Evolutionary conservation across 2,888 invertebrate genomes (phyloP).

Genomic region (Empis livida): DNA sequence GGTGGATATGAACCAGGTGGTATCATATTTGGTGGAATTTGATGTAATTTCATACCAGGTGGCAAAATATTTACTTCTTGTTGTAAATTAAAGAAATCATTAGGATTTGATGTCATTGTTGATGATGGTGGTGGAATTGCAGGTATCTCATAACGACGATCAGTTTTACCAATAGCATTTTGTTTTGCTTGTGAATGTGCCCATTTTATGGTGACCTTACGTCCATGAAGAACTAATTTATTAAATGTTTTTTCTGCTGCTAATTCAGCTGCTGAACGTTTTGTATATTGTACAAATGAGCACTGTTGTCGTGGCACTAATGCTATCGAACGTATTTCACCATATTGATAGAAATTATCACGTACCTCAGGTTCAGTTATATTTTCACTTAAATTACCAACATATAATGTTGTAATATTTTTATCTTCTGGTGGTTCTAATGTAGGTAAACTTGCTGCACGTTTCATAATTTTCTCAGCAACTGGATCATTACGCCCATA

Average conservation of each 20-base stretch:
- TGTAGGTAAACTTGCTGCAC: conserved; percentile 87
- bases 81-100: conserved; percentile 50
- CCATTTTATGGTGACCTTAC: conserved; percentile 95
- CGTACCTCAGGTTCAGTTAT: conserved; percentile 83
- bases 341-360: conserved; percentile 97
- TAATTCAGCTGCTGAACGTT: conserved; percentile 76
- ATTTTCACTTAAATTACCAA: conserved; percentile 87
- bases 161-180: conserved; percentile 38
- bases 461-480: conserved; percentile 75
- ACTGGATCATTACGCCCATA: conserved; percentile 90
- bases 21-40: conserved; percentile 32
- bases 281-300: conserved; percentile 94
- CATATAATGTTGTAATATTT: conserved; percentile 90
- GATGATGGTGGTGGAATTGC: conserved; percentile 66
- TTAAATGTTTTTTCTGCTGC: conserved; percentile 95
- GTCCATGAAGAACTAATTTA: conserved; percentile 67
- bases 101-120: conserved; percentile 42
- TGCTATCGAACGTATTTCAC: conserved; percentile 90
- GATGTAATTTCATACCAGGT: conserved; percentile 35
- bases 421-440: conserved; percentile 92
- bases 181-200: conserved; percentile 83
- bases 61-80: conserved; percentile 34
- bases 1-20: conserved; percentile 32
- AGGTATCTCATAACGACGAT: conserved; percentile 52
- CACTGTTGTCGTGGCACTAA: conserved; percentile 88